Evolutionary conservation across 2,113 vertebrate genomes (phyloP).

Genomic region (Microtus pennsylvanicus): DNA sequence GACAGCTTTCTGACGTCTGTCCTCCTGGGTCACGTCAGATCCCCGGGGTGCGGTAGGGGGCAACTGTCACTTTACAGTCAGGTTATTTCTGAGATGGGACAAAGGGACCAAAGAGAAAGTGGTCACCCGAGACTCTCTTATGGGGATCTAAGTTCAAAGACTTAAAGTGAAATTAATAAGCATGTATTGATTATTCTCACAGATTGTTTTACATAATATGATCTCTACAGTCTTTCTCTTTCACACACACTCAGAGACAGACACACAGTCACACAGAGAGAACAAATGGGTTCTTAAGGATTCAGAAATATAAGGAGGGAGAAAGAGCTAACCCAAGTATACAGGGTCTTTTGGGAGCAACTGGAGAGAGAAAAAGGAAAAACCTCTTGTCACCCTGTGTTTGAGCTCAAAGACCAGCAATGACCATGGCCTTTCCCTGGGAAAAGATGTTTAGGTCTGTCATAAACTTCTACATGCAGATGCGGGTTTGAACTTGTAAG

Average conservation of each 20-base stretch:
- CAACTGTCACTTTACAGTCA: background rate
- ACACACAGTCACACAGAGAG: background rate
- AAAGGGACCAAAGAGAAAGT: background rate
- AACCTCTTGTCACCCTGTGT: background rate
- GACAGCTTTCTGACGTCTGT: slow-evolving; percentile 25
- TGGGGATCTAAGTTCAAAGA: background rate
- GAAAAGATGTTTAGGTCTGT: background rate
- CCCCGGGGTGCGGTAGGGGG: background rate
- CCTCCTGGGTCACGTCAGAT: slow-evolving; percentile 27
- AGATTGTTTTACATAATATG: background rate
- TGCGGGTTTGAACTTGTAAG: background rate
- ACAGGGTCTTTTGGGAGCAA: background rate
- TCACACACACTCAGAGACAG: background rate
- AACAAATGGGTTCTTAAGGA: background rate
- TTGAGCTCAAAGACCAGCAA: background rate
- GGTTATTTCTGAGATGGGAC: background rate
- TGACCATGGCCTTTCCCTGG: background rate
- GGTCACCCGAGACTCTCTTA: background rate
- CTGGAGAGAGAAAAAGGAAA: background rate
- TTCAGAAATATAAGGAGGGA: background rate
- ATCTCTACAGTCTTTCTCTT: background rate
- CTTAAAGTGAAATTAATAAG: background rate
- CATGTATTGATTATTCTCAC: background rate
- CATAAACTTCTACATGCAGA: background rate
- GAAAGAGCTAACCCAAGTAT: background rate